Base-by-base conservation (phyloP, 30 jellyfish, hydroid and myxozoan species). In the Hydractinia symbiolongicarpus region DNA sequence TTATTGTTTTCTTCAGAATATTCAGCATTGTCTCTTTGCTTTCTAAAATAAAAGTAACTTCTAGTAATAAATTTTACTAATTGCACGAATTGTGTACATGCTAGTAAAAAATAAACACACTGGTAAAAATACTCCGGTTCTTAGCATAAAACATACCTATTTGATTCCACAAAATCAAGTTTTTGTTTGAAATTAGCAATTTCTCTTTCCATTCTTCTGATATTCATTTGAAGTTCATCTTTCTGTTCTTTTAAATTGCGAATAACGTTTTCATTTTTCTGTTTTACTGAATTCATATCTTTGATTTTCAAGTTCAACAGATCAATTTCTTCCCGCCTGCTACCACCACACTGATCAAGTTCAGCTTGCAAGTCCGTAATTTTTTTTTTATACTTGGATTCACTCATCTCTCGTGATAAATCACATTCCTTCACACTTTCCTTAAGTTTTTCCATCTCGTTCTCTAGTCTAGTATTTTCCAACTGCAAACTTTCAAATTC, bases 161-260 rank as follows among this genome's bases (percentile, higher is more conserved):
- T 13, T 6, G 74, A 64, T 64, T 64, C 74, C 40, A 51, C 16
- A 13, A 64, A 64, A n/a, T 64, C 74, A 64, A 64, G 74, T 6
- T 64, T 4, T 51, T 64, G 74, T 64, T 44, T 64, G 1, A 64
- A 64, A 51, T 64, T 64, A 4, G 74, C 0, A 51, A 64, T 64
- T 64, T 64, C 74, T 64, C 74, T 64, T 13, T 64, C 8, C 74
- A 64, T 64, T 64, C 74, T 44, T 1, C 40, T 44, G 8, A 64
- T 51, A 64, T 64, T 51, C 74, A 64, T 64, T 64, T 64, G 74
- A 7, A 64, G 40, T 7, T 64, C 74, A 13, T 64, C 19, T 51
- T 64, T 64, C 74, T 64, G 6, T 7, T 44, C 40, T 13, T 64
- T 64, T 6, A 64, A 13, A 51, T 64, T 64, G 19, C 40, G 19